Conservation (phyloP, 2,888 invertebrate genomes). For the Punctoribates punctum region DNA sequence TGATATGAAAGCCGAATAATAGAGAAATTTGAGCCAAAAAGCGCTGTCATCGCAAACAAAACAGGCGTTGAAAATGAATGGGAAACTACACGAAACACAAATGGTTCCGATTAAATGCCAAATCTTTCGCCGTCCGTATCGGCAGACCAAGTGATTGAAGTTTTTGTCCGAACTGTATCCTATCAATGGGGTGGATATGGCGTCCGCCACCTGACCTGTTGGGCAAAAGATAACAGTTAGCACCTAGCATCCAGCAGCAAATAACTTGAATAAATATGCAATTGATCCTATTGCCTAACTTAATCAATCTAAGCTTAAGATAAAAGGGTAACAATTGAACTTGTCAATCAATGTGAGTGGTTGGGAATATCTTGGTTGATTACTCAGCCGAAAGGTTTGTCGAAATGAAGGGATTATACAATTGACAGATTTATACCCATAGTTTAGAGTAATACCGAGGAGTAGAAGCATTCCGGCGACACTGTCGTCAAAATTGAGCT, state of each 20-base stretch:
- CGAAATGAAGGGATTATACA: no score
- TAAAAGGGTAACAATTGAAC: no score
- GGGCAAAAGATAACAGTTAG: not conserved
- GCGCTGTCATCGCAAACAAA: slow-evolving; percentile 63
- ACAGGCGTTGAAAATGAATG: slow-evolving; percentile 79
- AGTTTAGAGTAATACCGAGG: slow-evolving; percentile 44
- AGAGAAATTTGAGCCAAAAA: slow-evolving; percentile 68
- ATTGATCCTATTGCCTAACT: no score
- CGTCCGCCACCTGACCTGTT: slow-evolving; percentile 68
- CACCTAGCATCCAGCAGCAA: slow-evolving; percentile 6
- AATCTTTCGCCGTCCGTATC: slow-evolving; percentile 56
- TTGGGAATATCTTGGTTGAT: no score
- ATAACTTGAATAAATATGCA: not conserved
- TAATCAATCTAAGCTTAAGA: no score
- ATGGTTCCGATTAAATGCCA: slow-evolving; percentile 65
- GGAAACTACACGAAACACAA: slow-evolving; percentile 73
- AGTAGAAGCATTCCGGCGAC: slow-evolving; percentile 49
- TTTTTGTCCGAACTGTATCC: slow-evolving; percentile 60
- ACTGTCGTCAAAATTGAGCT: slow-evolving; percentile 42
- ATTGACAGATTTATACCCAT: not conserved
- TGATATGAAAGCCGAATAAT: slow-evolving; percentile 70
- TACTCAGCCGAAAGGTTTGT: no score
- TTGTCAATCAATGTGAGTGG: no score
- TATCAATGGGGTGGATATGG: slow-evolving; percentile 78
- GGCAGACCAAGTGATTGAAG: slow-evolving; percentile 54